Percentiles rank a stretch among this genome's conserved stretches.
Conservation (phyloP, 2,888 invertebrate species). For the Ernsta delagoae region DNA sequence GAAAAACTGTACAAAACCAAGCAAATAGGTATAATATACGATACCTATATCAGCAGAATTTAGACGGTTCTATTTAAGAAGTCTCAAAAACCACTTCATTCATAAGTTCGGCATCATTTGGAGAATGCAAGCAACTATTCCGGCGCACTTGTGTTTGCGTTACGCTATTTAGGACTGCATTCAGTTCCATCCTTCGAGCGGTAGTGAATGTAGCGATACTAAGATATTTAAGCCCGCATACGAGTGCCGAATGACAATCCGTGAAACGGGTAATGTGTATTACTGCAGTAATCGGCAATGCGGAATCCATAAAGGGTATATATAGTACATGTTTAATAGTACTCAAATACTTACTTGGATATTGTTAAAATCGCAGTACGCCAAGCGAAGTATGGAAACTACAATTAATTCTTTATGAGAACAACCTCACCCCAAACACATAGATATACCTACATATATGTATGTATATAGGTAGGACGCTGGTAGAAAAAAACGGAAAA, state of each 20-base stretch:
- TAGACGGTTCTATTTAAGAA: neutral
- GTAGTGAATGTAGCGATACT: constrained; percentile 11
- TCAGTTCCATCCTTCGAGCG: constrained; percentile 32
- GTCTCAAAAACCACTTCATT: constrained; percentile 28
- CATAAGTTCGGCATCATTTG: constrained; percentile 41
- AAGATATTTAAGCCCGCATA: constrained; percentile 28
- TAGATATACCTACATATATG: too few species aligned
- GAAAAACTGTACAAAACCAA: too few species aligned
- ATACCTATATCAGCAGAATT: neutral
- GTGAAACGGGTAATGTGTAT: constrained; percentile 30
- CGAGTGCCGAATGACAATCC: constrained; percentile 23
- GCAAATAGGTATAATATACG: too few species aligned
- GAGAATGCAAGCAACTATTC: constrained; percentile 53
- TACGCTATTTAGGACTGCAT: constrained; percentile 67
- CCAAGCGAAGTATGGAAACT: too few species aligned
- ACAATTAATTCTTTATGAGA: too few species aligned
- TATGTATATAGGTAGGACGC: too few species aligned
- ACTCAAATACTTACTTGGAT: neutral
- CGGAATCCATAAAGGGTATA: neutral
- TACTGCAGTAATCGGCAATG: constrained; percentile 4
- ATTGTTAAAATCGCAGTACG: too few species aligned
- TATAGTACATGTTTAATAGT: too few species aligned
- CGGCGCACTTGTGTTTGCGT: constrained; percentile 80
- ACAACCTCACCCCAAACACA: too few species aligned
- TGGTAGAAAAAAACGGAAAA: too few species aligned